These are phyloP conservation scores for Ardeotis arabs DNA, from an alignment of 2,113 vertebrate genomes.

Conservation along the genomic window DNA sequence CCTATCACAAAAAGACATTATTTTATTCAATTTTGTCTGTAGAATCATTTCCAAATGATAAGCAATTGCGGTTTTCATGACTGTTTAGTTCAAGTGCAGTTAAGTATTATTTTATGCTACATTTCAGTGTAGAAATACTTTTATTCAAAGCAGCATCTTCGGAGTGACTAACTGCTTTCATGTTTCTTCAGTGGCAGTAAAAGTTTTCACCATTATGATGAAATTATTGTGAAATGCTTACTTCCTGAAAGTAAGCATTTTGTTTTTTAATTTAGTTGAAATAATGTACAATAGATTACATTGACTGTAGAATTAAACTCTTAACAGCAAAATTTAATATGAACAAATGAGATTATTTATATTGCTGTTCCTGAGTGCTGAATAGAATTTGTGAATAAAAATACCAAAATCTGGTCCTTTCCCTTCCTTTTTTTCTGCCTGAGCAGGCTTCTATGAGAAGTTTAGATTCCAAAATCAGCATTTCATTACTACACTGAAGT, in stretches of 20 bases:
- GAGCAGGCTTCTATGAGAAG: neutral
- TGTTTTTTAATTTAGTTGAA: neutral
- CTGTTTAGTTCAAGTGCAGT: conserved; percentile 8
- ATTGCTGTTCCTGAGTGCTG: neutral
- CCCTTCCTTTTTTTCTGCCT: neutral
- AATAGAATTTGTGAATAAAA: neutral
- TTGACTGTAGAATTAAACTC: neutral
- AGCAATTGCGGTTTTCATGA: neutral
- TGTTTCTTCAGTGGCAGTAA: neutral
- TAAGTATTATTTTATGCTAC: conserved; percentile 4
- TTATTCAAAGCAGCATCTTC: neutral
- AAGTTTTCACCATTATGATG: neutral
- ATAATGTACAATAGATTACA: neutral
- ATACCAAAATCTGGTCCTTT: neutral
- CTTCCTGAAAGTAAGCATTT: neutral
- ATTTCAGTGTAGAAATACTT: conserved; percentile 3
- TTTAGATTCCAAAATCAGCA: neutral
- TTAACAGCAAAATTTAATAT: neutral
- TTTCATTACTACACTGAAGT: neutral
- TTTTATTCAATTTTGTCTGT: neutral
- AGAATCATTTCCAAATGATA: neutral
- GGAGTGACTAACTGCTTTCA: neutral
- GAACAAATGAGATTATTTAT: neutral
- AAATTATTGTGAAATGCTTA: neutral
- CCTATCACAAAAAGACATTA: neutral